Evolutionary conservation across 1,140 invertebrate genomes (phyloP), one percentile per base, ranked within the genome.

Genomic region (Aphelenchoides fujianensis): DNA sequence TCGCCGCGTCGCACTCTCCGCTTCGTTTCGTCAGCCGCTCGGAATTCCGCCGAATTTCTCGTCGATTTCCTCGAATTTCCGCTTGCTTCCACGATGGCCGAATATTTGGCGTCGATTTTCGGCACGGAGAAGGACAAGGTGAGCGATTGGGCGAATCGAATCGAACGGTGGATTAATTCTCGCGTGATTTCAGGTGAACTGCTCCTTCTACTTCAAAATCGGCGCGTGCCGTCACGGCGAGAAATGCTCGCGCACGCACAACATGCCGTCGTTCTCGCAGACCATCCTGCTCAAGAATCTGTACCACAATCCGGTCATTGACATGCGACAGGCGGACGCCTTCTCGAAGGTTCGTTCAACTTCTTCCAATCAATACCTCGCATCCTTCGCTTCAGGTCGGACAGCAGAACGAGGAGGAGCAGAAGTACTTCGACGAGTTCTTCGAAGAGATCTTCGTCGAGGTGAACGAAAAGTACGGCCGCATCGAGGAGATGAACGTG

Each of bases 401-500:
- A 9, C 52, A 75, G 36, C 12, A 27, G 2, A 70, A 97, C 85
- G 94, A 95, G 85, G 93, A 97, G 86, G 94, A 95, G 89, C 95
- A 97, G 85, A 92, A 97, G 86, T 94, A 97, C 88, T 98, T 96
- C 87, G 95, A 98, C 85, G 95, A 97, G 82, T 97, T 98, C 85
- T 98, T 97, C 87, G 95, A 97, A 88, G 95, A 98, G 88, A 93
- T 98, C 3, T 98, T 98, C 88, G 91, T 94, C 1, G 95, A 98
- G 86, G 91, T 95, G 84, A 94, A 97, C 87, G 94, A 96, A 81
- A 74, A 90, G 88, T 98, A 98, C 88, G 95, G 95, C 0, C 94
- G 97, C 87, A 97, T 98, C 82, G 95, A 98, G 88, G 95, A 98
- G 86, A 97, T 98, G 95, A 98, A 98, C 87, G 94, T 98, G 31